Base-by-base conservation (phyloP, 2,888 invertebrate genomes). In the Yponomeuta cagnagella region DNA sequence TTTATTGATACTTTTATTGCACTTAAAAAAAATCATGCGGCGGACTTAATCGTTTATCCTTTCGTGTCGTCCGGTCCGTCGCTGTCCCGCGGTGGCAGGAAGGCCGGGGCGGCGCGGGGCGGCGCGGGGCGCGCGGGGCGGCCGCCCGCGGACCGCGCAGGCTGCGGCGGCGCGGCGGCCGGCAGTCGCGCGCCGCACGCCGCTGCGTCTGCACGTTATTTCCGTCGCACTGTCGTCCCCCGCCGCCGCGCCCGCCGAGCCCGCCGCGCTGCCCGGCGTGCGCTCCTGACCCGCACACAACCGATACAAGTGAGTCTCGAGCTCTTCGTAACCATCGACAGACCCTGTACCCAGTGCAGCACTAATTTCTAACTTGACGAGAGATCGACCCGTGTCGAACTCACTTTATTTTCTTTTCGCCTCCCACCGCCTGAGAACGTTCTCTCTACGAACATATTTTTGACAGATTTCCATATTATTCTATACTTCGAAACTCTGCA, bases 111-210 rank as follows among this genome's bases (percentile, higher is more conserved):
- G 70, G 72, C 70, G 71, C 76, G 74, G 74, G 74, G 72, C 72
- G 74, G 71, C 72, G 70, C 68, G 69, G 48, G 70, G 33, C 33
- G 33, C 30, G 70, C 52, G 52, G 33, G 65, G 31, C 31, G 65
- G 70, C 70, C n/a, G 23, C n/a, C n/a, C 23, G 70, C 68, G 68
- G 73, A 48, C 71, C 48, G 48, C 48, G 72, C 70, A 72, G 72
- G 69, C 72, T 71, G 71, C 74, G 75, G 76, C 65, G 78, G 78
- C 80, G 52, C 63, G 31, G 70, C 70, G 12, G 65, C 3, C 12
- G 52, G 12, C 85, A 85, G 87, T 86, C 79, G 82, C 82, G 83
- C 79, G 76, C 81, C 77, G 73, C 76, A 78, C 82, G 82, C 81
- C 80, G 76, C 73, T 70, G 67, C 72, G 72, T 43, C 31, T 73